These are phyloP conservation scores for Drosophila bipectinata DNA, from an alignment of 1,140 invertebrate genomes.

Conservation along the genomic window DNA sequence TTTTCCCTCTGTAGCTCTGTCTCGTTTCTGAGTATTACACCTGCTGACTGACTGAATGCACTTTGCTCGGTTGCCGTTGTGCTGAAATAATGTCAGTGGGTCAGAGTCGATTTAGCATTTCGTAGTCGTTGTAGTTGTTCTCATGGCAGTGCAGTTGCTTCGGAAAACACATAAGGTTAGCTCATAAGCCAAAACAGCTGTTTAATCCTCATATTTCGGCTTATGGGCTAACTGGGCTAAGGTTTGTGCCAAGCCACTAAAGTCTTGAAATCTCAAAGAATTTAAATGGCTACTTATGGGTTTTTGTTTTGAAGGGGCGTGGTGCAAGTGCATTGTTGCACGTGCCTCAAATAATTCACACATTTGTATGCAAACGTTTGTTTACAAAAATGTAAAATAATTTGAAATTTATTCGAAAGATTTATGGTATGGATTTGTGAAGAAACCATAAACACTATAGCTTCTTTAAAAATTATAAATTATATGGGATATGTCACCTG, in stretches of 20 bases:
- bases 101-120: constrained; percentile 80
- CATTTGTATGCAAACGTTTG: constrained; percentile 48
- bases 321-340: constrained; percentile 44
- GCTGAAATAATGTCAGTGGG: constrained; percentile 76
- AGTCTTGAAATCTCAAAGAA: not conserved
- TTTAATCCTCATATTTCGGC: constrained; percentile 33
- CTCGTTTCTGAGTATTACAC: constrained; percentile 47
- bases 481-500: constrained; percentile 9
- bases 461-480: too few relatives aligned
- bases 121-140: constrained; percentile 28
- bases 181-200: constrained; percentile 58
- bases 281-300: constrained; percentile 1
- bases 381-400: not conserved
- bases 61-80: constrained; percentile 31
- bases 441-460: not conserved
- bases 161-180: constrained; percentile 55
- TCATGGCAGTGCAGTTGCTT: constrained; percentile 18
- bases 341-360: constrained; percentile 39
- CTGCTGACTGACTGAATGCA: constrained; percentile 70
- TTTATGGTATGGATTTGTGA: not conserved
- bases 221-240: constrained; percentile 53
- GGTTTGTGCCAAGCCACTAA: constrained; percentile 20
- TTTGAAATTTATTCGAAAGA: not conserved
- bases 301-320: constrained; percentile 10
- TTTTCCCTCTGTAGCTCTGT: constrained; percentile 16